Base-by-base conservation (phyloP, 1,140 invertebrate species). In the Drosophila truncata region DNA sequence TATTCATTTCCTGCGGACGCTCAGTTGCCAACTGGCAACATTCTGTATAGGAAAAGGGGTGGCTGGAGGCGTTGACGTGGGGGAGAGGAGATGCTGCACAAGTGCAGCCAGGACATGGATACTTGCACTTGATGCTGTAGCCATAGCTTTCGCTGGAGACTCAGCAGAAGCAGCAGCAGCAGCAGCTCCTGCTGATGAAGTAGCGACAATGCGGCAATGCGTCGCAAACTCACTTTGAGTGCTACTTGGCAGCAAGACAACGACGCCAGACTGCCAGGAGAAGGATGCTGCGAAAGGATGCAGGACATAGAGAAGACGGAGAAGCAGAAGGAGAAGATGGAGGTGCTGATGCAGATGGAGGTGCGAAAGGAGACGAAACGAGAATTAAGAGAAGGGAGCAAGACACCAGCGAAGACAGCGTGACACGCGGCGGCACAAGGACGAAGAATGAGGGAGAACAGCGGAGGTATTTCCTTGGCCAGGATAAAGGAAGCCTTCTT, bases 171-270 rank as follows among this genome's bases (percentile, higher is more conserved):
- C 37, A 35, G 33, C 33, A 37, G 35, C 42, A 33, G 16, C n/a
- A 39, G 61, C 72, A 74, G 70, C 70, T 60, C 27, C 52, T 76
- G 85, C 84, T 88, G 84, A 88, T 88, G 84, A 90, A 88, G 84
- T 88, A 90, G 84, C 84, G 84, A 88, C 84, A 88, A 88, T 88
- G 84, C 84, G 84, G 84, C 84, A 88, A 88, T 90, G 84, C 84
- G 84, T 88, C 85, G 85, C 84, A 88, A 88, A 88, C 84, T 88
- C 84, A 88, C 84, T 88, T 88, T 54, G 78, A 88, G 84, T 88
- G 84, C 83, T 82, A 86, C 82, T 84, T 88, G 83, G 84, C 84
- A 78, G 61, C 67, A 76, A 76, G 73, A 76, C 72, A 76, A 76
- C 73, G 73, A 76, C 73, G 63, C 63, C 74, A 73, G 74, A 77